Evolutionary conservation across 2,888 invertebrate genomes (phyloP), one percentile per base, ranked within the genome.

Genomic region (Drosophila prolongata): DNA sequence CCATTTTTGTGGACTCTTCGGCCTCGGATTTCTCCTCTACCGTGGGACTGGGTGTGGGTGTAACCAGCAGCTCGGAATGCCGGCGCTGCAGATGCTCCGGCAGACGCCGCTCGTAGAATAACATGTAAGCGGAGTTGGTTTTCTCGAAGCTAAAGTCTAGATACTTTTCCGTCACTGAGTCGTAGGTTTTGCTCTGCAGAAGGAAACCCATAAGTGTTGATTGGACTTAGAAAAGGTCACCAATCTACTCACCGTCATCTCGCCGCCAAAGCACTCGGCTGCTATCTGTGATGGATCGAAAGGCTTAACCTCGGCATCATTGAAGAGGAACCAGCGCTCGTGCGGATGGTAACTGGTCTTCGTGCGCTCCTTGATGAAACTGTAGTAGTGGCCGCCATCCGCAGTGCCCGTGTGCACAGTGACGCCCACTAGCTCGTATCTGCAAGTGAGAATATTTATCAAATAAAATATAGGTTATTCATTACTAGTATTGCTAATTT

Each of bases 351-450:
- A 86, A 1, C 93, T 93, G 49, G 79, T 88, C 66, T 95, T 94
- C 77, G 94, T 95, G 40, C 98, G 94, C 93, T 98, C 98, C 77
- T 98, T 95, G 74, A 98, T 98, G 92, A 98, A 98, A 93, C 96
- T 96, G 93, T 98, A 98, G 92, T 98, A 98, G 92, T 98, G 98
- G 0, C 98, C 98, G 58, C 98, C 98, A 92, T 98, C 98, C 1
- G 98, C 98, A 0, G 98, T 98, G n/a, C 98, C 98, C 14, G 98
- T 98, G 93, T 98, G 98, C 0, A 98, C 98, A 0, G 98, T 98
- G 11, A 98, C 98, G 11, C 98, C 98, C 73, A 97, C 97, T 75
- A 98, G 92, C 91, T 97, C 97, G 92, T 96, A 94, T 59, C 94
- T 94, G 75, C 30, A 30, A 30, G 30, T 30, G 30, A 6, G 8